Percentiles rank a stretch among this genome's conserved stretches.
Evolutionary conservation across 2,113 vertebrate genomes (phyloP).

Genomic region (Pavo muticus): DNA sequence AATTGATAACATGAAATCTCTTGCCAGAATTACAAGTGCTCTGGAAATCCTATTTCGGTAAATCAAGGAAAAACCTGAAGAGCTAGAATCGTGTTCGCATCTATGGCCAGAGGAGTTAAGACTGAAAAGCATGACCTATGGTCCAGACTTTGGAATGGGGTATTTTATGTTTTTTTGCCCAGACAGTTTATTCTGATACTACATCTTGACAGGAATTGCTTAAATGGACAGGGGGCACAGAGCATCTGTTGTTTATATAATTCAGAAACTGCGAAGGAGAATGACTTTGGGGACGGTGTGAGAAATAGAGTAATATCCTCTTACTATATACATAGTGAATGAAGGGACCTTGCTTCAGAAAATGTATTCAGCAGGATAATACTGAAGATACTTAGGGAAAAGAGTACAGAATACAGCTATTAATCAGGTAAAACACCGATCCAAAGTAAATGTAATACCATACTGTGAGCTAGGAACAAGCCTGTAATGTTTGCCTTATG

Average conservation of each 20-base stretch:
- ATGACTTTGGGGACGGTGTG: not conserved
- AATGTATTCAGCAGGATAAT: not conserved
- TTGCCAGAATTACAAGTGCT: not conserved
- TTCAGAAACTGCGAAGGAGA: not conserved
- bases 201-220: constrained; percentile 36
- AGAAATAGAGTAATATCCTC: not conserved
- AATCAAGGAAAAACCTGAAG: not conserved
- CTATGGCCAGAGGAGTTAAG: not conserved
- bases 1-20: not conserved
- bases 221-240: not conserved
- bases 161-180: not conserved
- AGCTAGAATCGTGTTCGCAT: not conserved
- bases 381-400: not conserved
- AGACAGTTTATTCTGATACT: not conserved
- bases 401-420: not conserved
- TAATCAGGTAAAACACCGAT: not conserved
- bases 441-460: not conserved
- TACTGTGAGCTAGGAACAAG: not conserved
- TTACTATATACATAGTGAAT: not conserved
- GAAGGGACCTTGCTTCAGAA: not conserved
- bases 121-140: not conserved
- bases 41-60: not conserved
- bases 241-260: constrained; percentile 35
- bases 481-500: not conserved
- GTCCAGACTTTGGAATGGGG: not conserved